phyloP scores from a whole-genome alignment of 2,113 vertebrate genomes.

The Macquaria ambigua region DNA sequence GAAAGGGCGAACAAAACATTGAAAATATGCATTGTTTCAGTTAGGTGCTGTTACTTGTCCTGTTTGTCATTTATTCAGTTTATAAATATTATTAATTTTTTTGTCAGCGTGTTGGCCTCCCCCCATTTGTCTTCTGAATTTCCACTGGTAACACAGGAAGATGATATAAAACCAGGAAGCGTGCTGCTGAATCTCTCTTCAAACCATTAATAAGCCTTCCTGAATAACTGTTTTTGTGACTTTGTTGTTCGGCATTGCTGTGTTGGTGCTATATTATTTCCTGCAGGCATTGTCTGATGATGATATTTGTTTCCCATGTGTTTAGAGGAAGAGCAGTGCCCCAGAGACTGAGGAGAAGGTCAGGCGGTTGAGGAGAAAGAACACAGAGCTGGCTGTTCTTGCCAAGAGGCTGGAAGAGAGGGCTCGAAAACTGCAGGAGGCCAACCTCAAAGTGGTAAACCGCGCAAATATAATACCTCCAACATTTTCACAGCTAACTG shows the following conservation, averaged over 20 bases:
- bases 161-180: neutral
- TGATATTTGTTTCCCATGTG: constrained; percentile 48
- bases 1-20: constrained; percentile 11
- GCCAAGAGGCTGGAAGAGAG: constrained; percentile 97
- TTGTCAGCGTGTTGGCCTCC: neutral
- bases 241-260: constrained; percentile 19
- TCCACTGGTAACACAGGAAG: neutral
- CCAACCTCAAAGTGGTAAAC: constrained; percentile 94
- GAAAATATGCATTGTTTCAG: neutral
- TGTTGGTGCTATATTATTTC: constrained; percentile 29
- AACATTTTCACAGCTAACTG: neutral
- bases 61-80: constrained; percentile 8
- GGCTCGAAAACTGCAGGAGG: constrained; percentile 96
- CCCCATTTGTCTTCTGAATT: neutral
- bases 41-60: neutral
- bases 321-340: constrained; percentile 93
- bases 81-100: neutral
- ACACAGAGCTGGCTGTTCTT: constrained; percentile 94
- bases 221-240: constrained; percentile 23
- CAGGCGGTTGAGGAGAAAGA: constrained; percentile 94
- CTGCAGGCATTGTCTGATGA: constrained; percentile 42
- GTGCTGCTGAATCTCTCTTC: neutral
- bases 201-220: neutral
- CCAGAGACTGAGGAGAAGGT: constrained; percentile 98
- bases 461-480: constrained; percentile 5